Base-by-base conservation (phyloP, 2,888 invertebrate species). In the Invenusta paracnida region DNA sequence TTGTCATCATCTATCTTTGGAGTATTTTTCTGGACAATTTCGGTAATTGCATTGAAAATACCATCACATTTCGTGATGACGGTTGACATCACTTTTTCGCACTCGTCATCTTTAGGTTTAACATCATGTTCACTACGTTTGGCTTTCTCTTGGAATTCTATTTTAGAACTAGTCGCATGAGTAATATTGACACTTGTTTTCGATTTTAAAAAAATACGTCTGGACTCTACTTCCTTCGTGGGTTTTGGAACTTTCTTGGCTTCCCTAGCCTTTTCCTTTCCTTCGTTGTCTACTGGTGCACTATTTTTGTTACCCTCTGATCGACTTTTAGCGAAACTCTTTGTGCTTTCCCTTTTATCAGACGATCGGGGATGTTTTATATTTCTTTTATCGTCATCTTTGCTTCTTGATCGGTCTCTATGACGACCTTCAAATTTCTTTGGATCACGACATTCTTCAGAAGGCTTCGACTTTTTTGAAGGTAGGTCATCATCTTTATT, bases 321-420 rank as follows among this genome's bases (percentile, higher is more conserved):
- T 73, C 73, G 73, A 25, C 25, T 23, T 73, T 73, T 73, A 73
- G 17, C 25, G 5, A 23, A n/a, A 73, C 73, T 73, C 23, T 5
- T 13, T 23, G 5, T 73, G 25, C 23, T 73, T 13, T 25, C 27
- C 5, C 23, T 73, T 73, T 73, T 5, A 5, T 73, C 73, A n/a
- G 73, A 73, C 23, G 73, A 73, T 5, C 27, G 73, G 2, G 73
- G 5, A 13, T 5, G 11, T 73, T 25, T 73, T 5, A 23, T 73
- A 73, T 73, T 73, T 73, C 73, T 5, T 73, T 73, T 73, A 73
- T 73, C 73, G 23, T 73, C 73, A 73, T 73, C 73, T 23, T 73
- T 73, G 23, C 73, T 73, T 73, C 23, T 73, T 13, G 73, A 73
- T 25, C 73, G 17, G 73, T 73, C 73, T 73, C 73, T 73, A 73